A percentile compares a stretch with the other conserved stretches of the same genome.
Conservation (phyloP, 2,888 invertebrate genomes). For the Drosophila paranaensis region DNA sequence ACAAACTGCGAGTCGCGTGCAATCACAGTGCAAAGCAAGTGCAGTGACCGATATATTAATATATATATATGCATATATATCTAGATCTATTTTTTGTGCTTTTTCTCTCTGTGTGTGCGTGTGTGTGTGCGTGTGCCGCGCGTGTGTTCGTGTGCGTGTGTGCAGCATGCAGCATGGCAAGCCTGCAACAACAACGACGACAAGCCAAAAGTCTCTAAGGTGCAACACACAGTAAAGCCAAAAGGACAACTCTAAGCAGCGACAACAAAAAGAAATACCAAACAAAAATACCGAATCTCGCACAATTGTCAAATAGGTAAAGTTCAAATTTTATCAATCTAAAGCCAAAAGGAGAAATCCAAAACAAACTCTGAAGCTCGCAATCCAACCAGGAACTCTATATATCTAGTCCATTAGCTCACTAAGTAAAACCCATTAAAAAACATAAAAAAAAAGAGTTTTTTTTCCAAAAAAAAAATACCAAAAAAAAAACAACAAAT, state of each 20-base stretch:
- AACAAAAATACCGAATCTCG: constrained; percentile 28
- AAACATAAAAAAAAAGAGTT: not conserved
- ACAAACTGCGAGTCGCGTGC: not conserved
- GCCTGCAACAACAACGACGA: constrained; percentile 34
- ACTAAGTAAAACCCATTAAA: constrained; percentile 14
- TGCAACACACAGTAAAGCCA: constrained; percentile 21
- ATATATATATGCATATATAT: not conserved
- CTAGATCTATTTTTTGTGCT: constrained; percentile 14
- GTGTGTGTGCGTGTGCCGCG: constrained; percentile 15
- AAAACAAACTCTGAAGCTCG: constrained; percentile 8
- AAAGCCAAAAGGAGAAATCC: constrained; percentile 12
- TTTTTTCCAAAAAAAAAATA: constrained; percentile 7
- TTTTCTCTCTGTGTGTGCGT: constrained; percentile 18
- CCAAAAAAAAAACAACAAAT: constrained; percentile 29
- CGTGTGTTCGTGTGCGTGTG: constrained; percentile 21
- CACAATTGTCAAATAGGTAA: constrained; percentile 68
- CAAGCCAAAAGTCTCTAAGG: constrained; percentile 7
- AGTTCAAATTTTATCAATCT: constrained; percentile 71
- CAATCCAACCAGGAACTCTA: constrained; percentile 23
- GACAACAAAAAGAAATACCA: not conserved
- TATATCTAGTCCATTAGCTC: constrained; percentile 16
- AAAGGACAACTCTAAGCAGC: not conserved
- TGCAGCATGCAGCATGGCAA: constrained; percentile 42
- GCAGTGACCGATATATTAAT: constrained; percentile 1
- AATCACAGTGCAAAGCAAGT: not conserved